A percentile compares a stretch with the other conserved stretches of the same genome.
Conservation (phyloP, 2,113 vertebrate genomes). For the rabbit (Oryctolagus cuniculus) region mOryCun1.1 NC_091438.1:115796501-115797000, state of each 20-base stretch:
- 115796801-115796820: rapidly evolving
- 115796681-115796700: neutral
- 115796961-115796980: slow-evolving; percentile 74
- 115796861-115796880: slow-evolving; percentile 55
- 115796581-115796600: neutral
- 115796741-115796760: neutral
- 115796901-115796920: neutral
- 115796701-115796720: neutral
- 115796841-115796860: slow-evolving; percentile 33
- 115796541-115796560: neutral
- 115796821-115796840: slow-evolving; percentile 40
- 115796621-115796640: neutral
- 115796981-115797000: slow-evolving; percentile 54
- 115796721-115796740: neutral
- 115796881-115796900: slow-evolving; percentile 25
- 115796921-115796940: slow-evolving; percentile 67
- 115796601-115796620: neutral
- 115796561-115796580: too few relatives aligned
- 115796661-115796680: neutral
- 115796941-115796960: slow-evolving; percentile 67
- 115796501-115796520: rapidly evolving
- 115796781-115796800: neutral
- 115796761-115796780: neutral
- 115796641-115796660: neutral
- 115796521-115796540: rapidly evolving